Evolutionary conservation across 2,888 invertebrate genomes (phyloP).

Genomic region (Thysanoteuthis rhombus): DNA sequence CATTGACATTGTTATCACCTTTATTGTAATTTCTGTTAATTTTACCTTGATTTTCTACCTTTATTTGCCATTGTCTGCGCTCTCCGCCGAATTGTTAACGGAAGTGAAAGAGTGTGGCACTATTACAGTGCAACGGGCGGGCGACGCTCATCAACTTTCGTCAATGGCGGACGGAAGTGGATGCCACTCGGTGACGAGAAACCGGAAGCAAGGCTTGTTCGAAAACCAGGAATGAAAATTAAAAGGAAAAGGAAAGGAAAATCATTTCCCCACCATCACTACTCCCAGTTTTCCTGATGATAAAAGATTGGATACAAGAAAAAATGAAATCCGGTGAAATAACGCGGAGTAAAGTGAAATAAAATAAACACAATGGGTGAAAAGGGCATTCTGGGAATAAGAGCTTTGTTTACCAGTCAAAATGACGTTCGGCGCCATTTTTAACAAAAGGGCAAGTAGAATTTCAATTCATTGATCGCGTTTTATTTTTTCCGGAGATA

Average conservation of each 20-base stretch:
- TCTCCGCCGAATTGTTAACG: not conserved
- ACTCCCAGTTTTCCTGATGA: not conserved
- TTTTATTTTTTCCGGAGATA: conserved; percentile 12
- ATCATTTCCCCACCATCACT: not conserved
- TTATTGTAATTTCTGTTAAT: not conserved
- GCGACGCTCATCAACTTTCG: conserved; percentile 12
- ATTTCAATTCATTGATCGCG: not conserved
- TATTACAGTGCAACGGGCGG: not conserved
- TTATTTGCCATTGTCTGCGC: not conserved
- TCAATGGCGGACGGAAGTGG: not conserved
- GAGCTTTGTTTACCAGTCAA: not conserved
- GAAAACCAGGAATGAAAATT: not conserved
- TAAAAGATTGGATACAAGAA: not conserved
- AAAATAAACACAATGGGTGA: not conserved
- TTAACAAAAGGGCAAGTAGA: not conserved
- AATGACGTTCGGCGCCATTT: not conserved
- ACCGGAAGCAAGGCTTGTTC: not conserved
- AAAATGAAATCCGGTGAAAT: not conserved
- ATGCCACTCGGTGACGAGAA: not conserved
- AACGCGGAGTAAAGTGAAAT: not conserved
- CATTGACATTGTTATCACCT: not conserved
- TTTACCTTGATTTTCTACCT: not conserved
- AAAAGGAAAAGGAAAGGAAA: not conserved
- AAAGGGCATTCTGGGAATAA: not conserved
- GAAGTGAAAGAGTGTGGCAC: not conserved